Percentiles rank a stretch among this genome's conserved stretches.
Conservation (phyloP, 2,797 vertebrate genomes). For the Melanogrammus aeglefinus region DNA sequence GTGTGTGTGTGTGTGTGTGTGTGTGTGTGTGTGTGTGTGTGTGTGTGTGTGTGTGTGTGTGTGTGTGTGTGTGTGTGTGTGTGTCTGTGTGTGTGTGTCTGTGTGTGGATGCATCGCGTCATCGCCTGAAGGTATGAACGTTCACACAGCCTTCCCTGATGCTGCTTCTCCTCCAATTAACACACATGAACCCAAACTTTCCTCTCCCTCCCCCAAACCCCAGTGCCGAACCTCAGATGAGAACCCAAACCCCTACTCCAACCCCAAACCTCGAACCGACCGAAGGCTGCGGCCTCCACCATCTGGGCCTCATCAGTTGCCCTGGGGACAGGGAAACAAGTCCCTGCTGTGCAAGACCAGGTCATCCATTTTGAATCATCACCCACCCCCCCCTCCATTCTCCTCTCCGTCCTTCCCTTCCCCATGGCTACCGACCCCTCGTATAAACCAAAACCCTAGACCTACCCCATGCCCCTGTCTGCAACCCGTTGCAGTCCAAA, state of each 20-base stretch:
- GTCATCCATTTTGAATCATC: conserved; percentile 59
- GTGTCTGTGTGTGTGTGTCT: no score
- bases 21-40: no score
- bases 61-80: no score
- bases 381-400: not conserved
- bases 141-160: conserved; percentile 24
- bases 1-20: no score
- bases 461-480: conserved; percentile 26
- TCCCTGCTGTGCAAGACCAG: conserved; percentile 33
- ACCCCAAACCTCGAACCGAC: conserved; percentile 30
- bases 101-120: conserved; percentile 24
- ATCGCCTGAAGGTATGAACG: conserved; percentile 30
- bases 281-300: conserved; percentile 60
- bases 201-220: no score
- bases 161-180: conserved; percentile 27
- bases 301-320: conserved; percentile 66
- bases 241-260: no score
- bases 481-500: conserved; percentile 23
- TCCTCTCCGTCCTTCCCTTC: not conserved
- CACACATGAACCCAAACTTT: conserved; percentile 15
- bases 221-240: no score
- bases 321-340: conserved; percentile 45
- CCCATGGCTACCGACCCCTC: conserved; percentile 6
- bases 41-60: no score
- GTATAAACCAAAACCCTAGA: conserved; percentile 8